These are phyloP conservation scores for Xestia sexstrigata DNA, from an alignment of 2,888 invertebrate genomes.

Conservation along the genomic window DNA sequence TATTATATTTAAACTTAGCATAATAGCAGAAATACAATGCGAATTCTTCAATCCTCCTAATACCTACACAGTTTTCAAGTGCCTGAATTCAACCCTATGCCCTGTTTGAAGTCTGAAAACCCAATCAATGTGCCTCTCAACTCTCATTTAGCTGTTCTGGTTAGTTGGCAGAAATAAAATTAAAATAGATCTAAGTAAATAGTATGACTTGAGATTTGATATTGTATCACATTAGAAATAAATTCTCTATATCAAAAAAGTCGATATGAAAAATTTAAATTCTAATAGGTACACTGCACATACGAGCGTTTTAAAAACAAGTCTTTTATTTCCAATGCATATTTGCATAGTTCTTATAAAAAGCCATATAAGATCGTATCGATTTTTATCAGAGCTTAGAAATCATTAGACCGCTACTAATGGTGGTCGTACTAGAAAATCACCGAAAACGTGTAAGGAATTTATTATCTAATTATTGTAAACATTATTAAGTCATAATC, in stretches of 20 bases:
- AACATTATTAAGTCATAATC: conserved; percentile 51
- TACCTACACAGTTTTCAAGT: not conserved
- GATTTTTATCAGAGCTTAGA: conserved; percentile 49
- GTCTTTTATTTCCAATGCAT: conserved; percentile 22
- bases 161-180: not conserved
- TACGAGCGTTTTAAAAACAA: conserved; percentile 17
- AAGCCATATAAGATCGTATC: conserved; percentile 37
- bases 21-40: not conserved
- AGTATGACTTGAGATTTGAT: not conserved
- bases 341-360: conserved; percentile 52
- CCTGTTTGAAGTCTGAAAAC: no score
- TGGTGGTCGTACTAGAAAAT: conserved; percentile 24
- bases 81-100: not conserved
- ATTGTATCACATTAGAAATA: not conserved
- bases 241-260: not conserved
- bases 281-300: not conserved
- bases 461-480: conserved; percentile 64
- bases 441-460: conserved; percentile 17
- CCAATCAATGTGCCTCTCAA: no score
- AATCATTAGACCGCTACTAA: conserved; percentile 23
- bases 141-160: no score
- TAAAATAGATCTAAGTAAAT: not conserved
- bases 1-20: not conserved
- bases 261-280: not conserved
- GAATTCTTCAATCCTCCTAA: no score